Evolutionary conservation across 2,113 vertebrate species (phyloP).

Genomic region (Epinephelus moara): DNA sequence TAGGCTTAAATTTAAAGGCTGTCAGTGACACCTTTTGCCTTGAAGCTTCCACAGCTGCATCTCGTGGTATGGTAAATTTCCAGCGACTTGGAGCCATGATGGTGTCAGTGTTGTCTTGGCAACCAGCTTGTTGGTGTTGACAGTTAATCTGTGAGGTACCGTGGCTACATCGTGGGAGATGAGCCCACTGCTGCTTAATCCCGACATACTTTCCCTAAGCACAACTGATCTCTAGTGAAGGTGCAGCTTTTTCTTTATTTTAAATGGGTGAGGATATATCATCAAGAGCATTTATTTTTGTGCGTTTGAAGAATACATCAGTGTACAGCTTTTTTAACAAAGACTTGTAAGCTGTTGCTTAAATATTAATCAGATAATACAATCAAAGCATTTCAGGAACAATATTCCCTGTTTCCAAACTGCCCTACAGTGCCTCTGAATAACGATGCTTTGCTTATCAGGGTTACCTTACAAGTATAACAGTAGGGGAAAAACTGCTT

Average conservation of each 20-base stretch:
- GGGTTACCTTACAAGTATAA: neutral
- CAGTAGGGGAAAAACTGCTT: neutral
- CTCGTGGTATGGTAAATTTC: conserved; percentile 28
- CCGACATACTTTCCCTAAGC: neutral
- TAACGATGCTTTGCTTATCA: neutral
- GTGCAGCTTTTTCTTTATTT: neutral
- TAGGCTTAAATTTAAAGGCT: conserved; percentile 50
- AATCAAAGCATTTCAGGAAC: neutral
- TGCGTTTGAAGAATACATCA: neutral
- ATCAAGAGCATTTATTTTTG: neutral
- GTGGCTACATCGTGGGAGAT: neutral
- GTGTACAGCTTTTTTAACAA: neutral
- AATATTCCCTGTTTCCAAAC: neutral
- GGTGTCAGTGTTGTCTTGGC: conserved; percentile 43
- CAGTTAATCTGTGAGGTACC: conserved; percentile 40
- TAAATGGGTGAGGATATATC: neutral
- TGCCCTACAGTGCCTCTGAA: neutral
- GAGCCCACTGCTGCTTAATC: conserved; percentile 10
- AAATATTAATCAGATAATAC: neutral
- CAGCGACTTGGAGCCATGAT: neutral
- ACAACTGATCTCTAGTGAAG: neutral
- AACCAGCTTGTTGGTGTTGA: conserved; percentile 43
- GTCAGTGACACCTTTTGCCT: conserved; percentile 48
- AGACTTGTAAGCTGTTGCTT: neutral
- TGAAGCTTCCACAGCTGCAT: conserved; percentile 39